Conservation (phyloP, 2,888 invertebrate species). For the Melitaea athalia region DNA sequence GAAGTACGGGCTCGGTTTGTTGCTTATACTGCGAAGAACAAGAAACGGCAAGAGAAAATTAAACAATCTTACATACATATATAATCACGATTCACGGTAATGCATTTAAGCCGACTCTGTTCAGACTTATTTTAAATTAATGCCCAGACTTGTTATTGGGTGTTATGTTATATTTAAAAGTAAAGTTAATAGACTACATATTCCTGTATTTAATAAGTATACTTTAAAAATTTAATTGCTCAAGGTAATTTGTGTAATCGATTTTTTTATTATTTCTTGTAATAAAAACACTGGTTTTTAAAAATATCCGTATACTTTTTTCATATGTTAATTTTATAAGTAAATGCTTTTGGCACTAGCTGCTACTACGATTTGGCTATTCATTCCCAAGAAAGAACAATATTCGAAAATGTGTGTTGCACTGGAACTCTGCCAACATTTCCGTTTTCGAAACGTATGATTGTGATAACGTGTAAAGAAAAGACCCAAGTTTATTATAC, state of each 20-base stretch:
- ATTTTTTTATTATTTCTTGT: no score
- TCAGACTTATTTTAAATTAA: no score
- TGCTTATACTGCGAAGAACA: neutral
- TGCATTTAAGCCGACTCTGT: no score
- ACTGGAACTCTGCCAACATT: constrained; percentile 54
- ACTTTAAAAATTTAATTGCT: no score
- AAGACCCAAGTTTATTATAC: constrained; percentile 11
- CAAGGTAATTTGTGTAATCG: no score
- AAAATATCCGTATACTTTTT: constrained; percentile 6
- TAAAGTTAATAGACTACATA: no score
- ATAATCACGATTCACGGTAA: no score
- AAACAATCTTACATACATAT: no score
- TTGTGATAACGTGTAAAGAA: constrained; percentile 35
- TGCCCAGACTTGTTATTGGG: no score
- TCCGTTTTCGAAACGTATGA: constrained; percentile 46
- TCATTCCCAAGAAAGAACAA: constrained; percentile 45
- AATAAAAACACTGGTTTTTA: constrained; percentile 6
- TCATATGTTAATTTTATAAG: constrained; percentile 34
- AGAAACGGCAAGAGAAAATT: no score
- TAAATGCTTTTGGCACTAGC: constrained; percentile 50
- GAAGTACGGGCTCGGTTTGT: neutral
- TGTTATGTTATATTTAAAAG: no score
- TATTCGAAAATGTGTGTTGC: constrained; percentile 49
- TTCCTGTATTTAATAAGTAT: no score
- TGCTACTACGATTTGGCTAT: constrained; percentile 43